Conservation (phyloP, 2,797 vertebrate species). For the Scomberomorus guttatus region DNA sequence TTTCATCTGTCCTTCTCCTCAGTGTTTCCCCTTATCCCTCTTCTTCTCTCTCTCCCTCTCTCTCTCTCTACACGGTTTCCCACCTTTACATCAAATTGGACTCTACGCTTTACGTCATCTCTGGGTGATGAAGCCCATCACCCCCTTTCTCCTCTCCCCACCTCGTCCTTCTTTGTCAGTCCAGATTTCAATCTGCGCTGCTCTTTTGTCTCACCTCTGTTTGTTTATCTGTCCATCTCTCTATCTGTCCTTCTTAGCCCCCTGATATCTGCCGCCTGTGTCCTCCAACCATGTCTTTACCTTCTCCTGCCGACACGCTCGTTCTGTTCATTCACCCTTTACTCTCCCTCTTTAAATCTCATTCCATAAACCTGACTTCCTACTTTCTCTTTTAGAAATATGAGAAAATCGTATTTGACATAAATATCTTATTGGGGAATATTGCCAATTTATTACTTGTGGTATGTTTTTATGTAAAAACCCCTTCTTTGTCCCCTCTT, state of each 20-base stretch:
- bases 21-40: neutral
- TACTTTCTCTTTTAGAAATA: conserved; percentile 20
- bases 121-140: conserved; percentile 2
- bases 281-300: conserved; percentile 20
- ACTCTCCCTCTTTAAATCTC: neutral
- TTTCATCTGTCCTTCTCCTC: neutral
- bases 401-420: neutral
- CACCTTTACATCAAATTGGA: neutral
- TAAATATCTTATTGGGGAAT: conserved; percentile 4
- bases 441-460: conserved; percentile 8
- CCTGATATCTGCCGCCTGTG: conserved; percentile 27
- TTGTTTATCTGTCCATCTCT: conserved; percentile 38
- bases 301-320: neutral
- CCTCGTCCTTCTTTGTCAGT: conserved; percentile 32
- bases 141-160: neutral
- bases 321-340: conserved; percentile 18
- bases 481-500: neutral
- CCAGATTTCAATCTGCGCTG: conserved; percentile 48
- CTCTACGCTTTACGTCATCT: conserved; percentile 18
- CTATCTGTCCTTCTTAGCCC: conserved; percentile 30
- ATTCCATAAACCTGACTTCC: conserved; percentile 1
- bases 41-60: neutral
- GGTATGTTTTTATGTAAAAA: neutral
- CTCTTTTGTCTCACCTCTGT: conserved; percentile 45
- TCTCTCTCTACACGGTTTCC: neutral